phyloP scores from a whole-genome alignment of 2,797 vertebrate species.

The Aldrovandia affinis region DNA sequence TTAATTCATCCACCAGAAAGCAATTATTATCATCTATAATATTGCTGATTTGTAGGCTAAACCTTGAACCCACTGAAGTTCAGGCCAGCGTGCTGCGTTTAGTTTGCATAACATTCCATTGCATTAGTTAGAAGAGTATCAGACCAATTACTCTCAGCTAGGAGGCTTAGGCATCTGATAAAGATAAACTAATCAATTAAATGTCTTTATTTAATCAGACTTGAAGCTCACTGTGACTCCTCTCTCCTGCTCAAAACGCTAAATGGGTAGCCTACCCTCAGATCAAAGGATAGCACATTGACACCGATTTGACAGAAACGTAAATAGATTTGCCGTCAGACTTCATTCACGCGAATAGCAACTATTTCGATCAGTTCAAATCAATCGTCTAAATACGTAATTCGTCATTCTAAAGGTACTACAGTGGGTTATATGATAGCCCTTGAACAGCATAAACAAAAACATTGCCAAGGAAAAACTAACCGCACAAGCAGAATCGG shows the following conservation, averaged over 20 bases:
- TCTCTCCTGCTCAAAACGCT: not conserved
- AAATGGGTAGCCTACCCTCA: not conserved
- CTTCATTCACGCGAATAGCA: not conserved
- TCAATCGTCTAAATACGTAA: not conserved
- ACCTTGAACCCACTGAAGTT: not conserved
- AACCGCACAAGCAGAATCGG: not conserved
- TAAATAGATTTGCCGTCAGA: not conserved
- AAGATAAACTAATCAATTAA: not conserved
- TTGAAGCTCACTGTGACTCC: not conserved
- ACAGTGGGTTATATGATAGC: not conserved
- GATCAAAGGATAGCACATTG: not conserved
- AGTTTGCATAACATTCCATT: not conserved
- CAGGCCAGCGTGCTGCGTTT: not conserved
- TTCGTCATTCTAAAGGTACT: not conserved
- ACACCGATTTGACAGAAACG: not conserved
- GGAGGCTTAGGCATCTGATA: not conserved
- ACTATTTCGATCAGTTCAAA: not conserved
- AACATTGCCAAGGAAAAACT: not conserved
- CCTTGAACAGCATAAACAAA: not conserved
- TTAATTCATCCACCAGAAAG: not conserved
- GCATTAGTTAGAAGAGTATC: not conserved
- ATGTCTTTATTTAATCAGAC: not conserved
- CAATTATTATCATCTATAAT: not conserved
- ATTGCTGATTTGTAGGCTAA: not conserved
- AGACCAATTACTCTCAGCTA: not conserved